Evolutionary conservation across 2,797 vertebrate species (phyloP), one percentile per base, ranked within the genome.

Genomic region (Peromyscus eremicus): DNA sequence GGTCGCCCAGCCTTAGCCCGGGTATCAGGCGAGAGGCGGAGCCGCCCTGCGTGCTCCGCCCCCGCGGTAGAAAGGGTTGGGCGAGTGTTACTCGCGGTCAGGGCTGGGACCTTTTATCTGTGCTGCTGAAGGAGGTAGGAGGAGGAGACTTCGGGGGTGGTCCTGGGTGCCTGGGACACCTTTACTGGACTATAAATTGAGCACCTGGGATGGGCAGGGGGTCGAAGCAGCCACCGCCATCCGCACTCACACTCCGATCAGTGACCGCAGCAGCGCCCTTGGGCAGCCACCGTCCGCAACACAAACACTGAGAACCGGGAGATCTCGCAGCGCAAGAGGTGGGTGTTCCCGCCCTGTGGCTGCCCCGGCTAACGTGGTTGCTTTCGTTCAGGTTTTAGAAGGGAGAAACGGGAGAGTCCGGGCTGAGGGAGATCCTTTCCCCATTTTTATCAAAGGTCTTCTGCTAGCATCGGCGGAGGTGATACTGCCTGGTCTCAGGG

Each of bases 181-280:
- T 98, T 92, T 93, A 92, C 12, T 66, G 81, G 94, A 46, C 96
- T 98, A 99, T 99, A 99, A 98, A 98, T 98, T 98, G 97, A 4
- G 96, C 94, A 93, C 95, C 75, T 96, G 98, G 97, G 95, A 98
- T 98, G 98, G 97, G 98, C 97, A 96, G 64, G 60, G 95, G 86
- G 97, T 76, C 66, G 12, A 91, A 76, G 34, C 92, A 84, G 55
- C 81, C 49, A 73, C 52, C 57, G 16, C 82, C 29, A 25, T 46
- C 87, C 25, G 0, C 92, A 97, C 52, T 91, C 37, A 37, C 85
- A 19, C 66, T 94, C 68, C 17, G 9, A 62, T 86, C 87, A 40
- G 94, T 93, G 96, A 91, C 86, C 87, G 14, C 92, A 92, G 79
- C 85, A 27, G 70, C 73, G 32, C 77, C 70, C 57, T 75, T 95